Evolutionary conservation across 2,888 invertebrate species (phyloP), one percentile per base, ranked within the genome.

Genomic region (Epirrita christyi): DNA sequence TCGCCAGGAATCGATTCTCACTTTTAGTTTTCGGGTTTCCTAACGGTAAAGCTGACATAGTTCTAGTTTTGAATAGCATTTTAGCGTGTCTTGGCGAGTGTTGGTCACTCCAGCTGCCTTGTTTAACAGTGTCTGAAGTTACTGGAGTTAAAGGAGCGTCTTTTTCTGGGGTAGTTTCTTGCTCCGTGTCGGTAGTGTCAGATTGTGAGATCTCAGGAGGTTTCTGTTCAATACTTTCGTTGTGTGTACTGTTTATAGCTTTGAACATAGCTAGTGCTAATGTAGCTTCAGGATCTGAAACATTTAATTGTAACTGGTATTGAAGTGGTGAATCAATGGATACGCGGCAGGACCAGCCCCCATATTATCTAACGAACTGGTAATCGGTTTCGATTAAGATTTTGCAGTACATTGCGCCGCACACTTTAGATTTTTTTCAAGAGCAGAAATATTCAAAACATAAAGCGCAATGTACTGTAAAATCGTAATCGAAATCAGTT

Each of bases 51-150:
- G 85, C 87, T 0, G 92, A 92, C 48, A 92, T 61, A 8, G 92
- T 92, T 74, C 91, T 79, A 0, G 85, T 90, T 80, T 92, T 92
- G 60, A 80, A 92, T 5, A 89, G 64, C 72, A 86, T 82, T 73
- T 88, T 82, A 27, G 92, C 78, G 76, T 83, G 84, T 83, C 87
- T 86, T 61, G 87, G 82, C 1, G 86, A 85, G 48, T 78, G 59
- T 8, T 64, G 58, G 1, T 88, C 87, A 34, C 68, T 81, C 85
- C 84, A 89, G 58, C 87, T 89, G 36, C 80, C 81, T 10, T 83
- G 72, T 64, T 89, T 89, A 0, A 66, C 53, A 1, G 72, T 63
- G 0, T 89, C 89, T 0, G 88, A 86, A 3, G 87, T 85, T 0
- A 76, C 66, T 0, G 88, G 84, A 0, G 78, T 75, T 0, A 81